Evolutionary conservation across 2,888 invertebrate species (phyloP).

Genomic region (Eucera pruinosa): DNA sequence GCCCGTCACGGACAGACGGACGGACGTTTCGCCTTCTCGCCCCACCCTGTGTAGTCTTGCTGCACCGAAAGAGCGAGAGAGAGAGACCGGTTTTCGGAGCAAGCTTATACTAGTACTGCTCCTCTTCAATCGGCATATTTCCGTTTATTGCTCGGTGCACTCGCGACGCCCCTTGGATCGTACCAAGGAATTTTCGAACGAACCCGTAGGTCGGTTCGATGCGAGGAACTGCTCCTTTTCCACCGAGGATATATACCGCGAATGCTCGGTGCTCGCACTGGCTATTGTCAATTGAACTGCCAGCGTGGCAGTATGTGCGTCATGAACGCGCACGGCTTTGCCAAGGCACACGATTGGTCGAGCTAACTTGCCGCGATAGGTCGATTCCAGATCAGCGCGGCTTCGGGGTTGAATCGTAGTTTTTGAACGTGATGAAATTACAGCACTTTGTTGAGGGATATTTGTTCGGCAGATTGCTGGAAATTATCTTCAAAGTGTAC

Average conservation of each 20-base stretch:
- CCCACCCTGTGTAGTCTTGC: slow-evolving; percentile 57
- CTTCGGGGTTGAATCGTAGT: background rate
- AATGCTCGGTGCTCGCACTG: background rate
- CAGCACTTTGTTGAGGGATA: background rate
- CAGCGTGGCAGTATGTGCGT: slow-evolving; percentile 90
- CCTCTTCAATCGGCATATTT: slow-evolving; percentile 32
- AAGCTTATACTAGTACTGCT: no score
- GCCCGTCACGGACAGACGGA: slow-evolving; percentile 14
- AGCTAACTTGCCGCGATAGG: slow-evolving; percentile 20
- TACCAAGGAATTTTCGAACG: background rate
- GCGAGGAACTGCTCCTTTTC: background rate
- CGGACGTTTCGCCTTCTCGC: slow-evolving; percentile 49
- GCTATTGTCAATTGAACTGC: slow-evolving; percentile 81
- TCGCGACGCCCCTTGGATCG: background rate
- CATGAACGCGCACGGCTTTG: slow-evolving; percentile 78
- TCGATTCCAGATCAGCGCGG: slow-evolving; percentile 23
- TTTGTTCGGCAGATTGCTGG: no score
- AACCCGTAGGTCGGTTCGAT: background rate
- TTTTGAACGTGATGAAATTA: slow-evolving; percentile 3
- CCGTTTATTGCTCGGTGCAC: background rate
- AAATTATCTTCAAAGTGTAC: no score
- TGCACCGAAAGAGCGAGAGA: slow-evolving; percentile 22
- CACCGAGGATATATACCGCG: background rate
- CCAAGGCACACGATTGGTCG: slow-evolving; percentile 44
- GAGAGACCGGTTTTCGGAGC: slow-evolving; percentile 40